Base-by-base conservation (phyloP, 2,113 vertebrate species). In the Ondatra zibethicus region DNA sequence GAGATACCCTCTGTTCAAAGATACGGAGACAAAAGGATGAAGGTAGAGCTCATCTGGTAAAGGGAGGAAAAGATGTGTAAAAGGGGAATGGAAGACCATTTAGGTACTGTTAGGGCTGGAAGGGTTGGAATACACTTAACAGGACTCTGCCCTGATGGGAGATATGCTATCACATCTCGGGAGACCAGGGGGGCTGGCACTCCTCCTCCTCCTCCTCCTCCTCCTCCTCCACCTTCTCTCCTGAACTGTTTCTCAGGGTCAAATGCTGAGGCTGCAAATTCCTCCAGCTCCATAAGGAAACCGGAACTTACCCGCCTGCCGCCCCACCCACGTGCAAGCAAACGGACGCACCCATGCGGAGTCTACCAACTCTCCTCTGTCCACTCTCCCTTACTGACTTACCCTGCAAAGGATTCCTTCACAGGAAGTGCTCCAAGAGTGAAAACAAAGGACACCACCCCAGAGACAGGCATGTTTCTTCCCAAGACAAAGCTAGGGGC, bases 131-230 rank as follows among this genome's bases (percentile, higher is more conserved):
- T 66, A 6, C 21, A 25, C 3, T 47, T 52, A 12, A 66, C 10
- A 25, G 29, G 36, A 36, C 7, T 31, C 13, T 21, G 19, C n/a
- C 27, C 92, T 36, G 5, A 10, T 5, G 11, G 11, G 4, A 80
- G 10, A 16, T 10, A 27, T 27, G 4, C 6, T 33, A 0, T 2
- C 13, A 23, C 3, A 14, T 19, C 75, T 45, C 39, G 39, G 50
- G 84, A 65, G 23, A 6, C 23, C 50, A 21, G 16, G 50, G 39
- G 13, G 39, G 58, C 63, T 3, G 7, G 17, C 13, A 7, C 3
- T 7, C 3, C n/a, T 8, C 8, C 61, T 0, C 0, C 4, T 45
- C 13, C 61, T 0, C 0, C 4, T 45, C 13, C 3, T 7, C 3
- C n/a, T 8, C 8, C 61, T 0, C 0, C 4, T 45, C 13, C n/a